phyloP scores from a whole-genome alignment of 2,797 vertebrate species.

The Protosalanx chinensis region DNA sequence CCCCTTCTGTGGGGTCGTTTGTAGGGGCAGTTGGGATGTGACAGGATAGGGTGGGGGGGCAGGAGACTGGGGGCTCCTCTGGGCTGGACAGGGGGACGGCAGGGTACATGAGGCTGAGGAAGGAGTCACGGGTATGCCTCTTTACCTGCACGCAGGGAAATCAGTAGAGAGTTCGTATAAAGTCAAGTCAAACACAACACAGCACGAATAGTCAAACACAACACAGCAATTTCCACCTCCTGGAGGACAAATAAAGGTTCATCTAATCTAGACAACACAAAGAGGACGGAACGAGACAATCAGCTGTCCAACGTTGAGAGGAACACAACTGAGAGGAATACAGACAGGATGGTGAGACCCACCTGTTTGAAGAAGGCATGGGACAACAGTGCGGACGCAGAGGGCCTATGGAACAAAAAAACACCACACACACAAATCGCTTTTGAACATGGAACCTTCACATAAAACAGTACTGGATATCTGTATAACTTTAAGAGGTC shows the following conservation, averaged over 20 bases:
- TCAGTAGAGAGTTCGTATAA: too few species aligned
- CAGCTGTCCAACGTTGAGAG: neutral
- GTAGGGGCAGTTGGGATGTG: constrained; percentile 43
- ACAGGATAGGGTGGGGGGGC: constrained; percentile 53
- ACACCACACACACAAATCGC: constrained; percentile 21
- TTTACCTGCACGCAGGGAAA: constrained; percentile 73
- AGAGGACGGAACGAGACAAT: neutral
- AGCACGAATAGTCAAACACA: too few species aligned
- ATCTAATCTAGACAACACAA: neutral
- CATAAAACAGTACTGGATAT: neutral
- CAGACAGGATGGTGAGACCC: constrained; percentile 29
- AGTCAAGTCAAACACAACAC: neutral
- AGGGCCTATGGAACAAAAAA: constrained; percentile 79
- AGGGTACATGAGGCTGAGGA: constrained; percentile 87
- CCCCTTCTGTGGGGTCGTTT: constrained; percentile 46
- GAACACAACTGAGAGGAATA: neutral
- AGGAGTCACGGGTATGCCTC: constrained; percentile 82
- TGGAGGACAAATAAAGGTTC: too few species aligned
- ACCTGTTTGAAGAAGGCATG: constrained; percentile 97
- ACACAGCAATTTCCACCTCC: too few species aligned
- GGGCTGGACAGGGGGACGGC: constrained; percentile 75
- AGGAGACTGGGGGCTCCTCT: constrained; percentile 61
- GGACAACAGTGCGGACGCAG: constrained; percentile 85
- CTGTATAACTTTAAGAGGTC: neutral
- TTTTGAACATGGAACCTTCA: neutral